These are phyloP conservation scores for Amphiduros pacificus DNA, from an alignment of 2,888 invertebrate species.

Conservation along the genomic window DNA sequence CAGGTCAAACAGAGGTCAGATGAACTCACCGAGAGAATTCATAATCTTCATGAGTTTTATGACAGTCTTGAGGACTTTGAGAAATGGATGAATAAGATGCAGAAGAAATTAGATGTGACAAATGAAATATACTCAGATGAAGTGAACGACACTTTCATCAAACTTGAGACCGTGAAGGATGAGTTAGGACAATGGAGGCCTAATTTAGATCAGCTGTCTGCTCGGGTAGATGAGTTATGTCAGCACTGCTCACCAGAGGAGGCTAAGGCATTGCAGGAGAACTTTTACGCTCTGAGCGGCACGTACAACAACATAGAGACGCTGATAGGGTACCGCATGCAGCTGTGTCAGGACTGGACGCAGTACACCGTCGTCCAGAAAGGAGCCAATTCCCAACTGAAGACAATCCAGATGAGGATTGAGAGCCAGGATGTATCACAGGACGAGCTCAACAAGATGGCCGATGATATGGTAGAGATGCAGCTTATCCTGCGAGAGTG, in stretches of 20 bases:
- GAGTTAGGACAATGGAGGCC: slow-evolving; percentile 79
- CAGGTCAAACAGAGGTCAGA: slow-evolving; percentile 72
- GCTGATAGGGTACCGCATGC: slow-evolving; percentile 32
- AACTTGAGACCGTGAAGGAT: slow-evolving; percentile 76
- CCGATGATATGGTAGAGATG: slow-evolving; percentile 72
- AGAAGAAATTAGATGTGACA: slow-evolving; percentile 66
- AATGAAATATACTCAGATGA: slow-evolving; percentile 81
- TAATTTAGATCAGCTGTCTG: slow-evolving; percentile 75
- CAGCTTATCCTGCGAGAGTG: slow-evolving; percentile 56
- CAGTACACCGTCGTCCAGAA: slow-evolving; percentile 81
- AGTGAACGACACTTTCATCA: slow-evolving; percentile 78
- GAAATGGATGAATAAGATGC: slow-evolving; percentile 69
- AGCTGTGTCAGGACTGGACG: slow-evolving; percentile 65
- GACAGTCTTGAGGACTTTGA: slow-evolving; percentile 75
- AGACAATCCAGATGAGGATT: slow-evolving; percentile 78
- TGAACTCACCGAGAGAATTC: slow-evolving; percentile 40
- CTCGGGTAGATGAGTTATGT: slow-evolving; percentile 79
- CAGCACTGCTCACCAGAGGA: slow-evolving; percentile 74
- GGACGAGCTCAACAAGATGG: slow-evolving; percentile 72
- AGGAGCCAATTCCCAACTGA: slow-evolving; percentile 77
- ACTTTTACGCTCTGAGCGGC: slow-evolving; percentile 75
- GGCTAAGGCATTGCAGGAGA: slow-evolving; percentile 69
- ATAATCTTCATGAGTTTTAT: slow-evolving; percentile 67
- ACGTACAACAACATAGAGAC: slow-evolving; percentile 69
- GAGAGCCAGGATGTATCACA: slow-evolving; percentile 72